Base-by-base conservation (phyloP, 2,113 vertebrate genomes). In the Proterorhinus semilunaris region DNA sequence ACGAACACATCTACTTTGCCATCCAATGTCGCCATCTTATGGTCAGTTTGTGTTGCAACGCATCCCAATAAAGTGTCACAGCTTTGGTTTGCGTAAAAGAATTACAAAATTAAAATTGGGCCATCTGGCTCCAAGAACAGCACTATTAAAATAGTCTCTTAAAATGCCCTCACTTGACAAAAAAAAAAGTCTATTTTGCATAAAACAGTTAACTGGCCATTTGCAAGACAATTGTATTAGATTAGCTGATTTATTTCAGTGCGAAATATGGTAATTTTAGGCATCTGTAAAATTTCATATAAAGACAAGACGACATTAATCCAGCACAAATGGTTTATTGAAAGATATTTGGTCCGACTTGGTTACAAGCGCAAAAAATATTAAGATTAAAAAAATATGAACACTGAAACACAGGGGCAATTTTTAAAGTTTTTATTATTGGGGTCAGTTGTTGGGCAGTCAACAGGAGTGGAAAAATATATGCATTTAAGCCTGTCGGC, bases 321-420 rank as follows among this genome's bases (percentile, higher is more conserved):
- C 70, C 88, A 89, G 84, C 87, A 82, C 73, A 86, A 81, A 82
- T 70, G 6, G 43, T 89, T 87, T 90, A 90, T 84, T 90, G 15
- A 75, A n/a, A 58, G 27, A 13, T 45, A 62, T 47, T 46, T 51
- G 7, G 10, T 51, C 1, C 15, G 15, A 21, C 7, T 4, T 6
- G 44, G 1, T 63, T 9, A 53, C 1, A 43, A 47, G 44, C 4
- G 11, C 10, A 58, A 8, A 53, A 16, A n/a, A 53, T 21, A 21
- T 21, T 21, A n/a, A n/a, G n/a, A n/a, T 21, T 21, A 21, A 21
- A 1, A 21, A 1, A 21, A 21, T 21, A 21, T 21, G 21, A 21
- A 21, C 21, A 21, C 21, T n/a, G n/a, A n/a, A n/a, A n/a, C n/a
- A n/a, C n/a, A 1, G 21, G 21, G 1, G 3, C 27, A 1, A 8